These are phyloP conservation scores for Gymnopithys bicolor DNA, from an alignment of 2,797 vertebrate species.

Conservation along the genomic window DNA sequence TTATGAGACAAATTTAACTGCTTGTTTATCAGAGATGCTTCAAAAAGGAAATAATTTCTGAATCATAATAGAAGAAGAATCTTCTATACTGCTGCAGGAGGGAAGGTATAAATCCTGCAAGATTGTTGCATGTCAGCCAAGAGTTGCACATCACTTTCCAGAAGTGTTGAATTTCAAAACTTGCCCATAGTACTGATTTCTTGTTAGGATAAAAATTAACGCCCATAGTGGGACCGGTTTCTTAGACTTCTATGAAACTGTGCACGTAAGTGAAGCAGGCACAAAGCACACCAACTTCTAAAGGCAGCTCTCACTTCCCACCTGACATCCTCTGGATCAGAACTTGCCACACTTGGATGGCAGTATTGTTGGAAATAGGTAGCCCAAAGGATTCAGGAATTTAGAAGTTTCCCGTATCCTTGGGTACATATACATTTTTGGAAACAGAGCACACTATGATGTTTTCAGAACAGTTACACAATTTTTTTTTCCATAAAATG, in stretches of 20 bases:
- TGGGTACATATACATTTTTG: not conserved
- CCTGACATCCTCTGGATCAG: not conserved
- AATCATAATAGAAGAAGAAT: not conserved
- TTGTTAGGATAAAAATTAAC: not conserved
- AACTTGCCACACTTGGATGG: not conserved
- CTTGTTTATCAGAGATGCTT: not conserved
- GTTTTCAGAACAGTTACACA: not conserved
- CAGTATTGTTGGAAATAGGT: not conserved
- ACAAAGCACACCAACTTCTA: not conserved
- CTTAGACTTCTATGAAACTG: not conserved
- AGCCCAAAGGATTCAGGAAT: not conserved
- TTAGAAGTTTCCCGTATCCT: not conserved
- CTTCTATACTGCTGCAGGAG: not conserved
- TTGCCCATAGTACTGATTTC: not conserved
- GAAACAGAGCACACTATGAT: not conserved
- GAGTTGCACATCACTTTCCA: not conserved
- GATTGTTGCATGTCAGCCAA: not conserved
- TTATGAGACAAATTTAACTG: not conserved
- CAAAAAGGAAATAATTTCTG: not conserved
- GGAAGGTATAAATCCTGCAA: not conserved
- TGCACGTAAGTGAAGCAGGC: not conserved
- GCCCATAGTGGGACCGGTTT: not conserved
- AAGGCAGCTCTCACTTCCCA: not conserved
- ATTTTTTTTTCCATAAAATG: not conserved
- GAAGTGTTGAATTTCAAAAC: not conserved